Evolutionary conservation across 2,888 invertebrate species (phyloP), one percentile per base, ranked within the genome.

Genomic region (Sicus ferrugineus): DNA sequence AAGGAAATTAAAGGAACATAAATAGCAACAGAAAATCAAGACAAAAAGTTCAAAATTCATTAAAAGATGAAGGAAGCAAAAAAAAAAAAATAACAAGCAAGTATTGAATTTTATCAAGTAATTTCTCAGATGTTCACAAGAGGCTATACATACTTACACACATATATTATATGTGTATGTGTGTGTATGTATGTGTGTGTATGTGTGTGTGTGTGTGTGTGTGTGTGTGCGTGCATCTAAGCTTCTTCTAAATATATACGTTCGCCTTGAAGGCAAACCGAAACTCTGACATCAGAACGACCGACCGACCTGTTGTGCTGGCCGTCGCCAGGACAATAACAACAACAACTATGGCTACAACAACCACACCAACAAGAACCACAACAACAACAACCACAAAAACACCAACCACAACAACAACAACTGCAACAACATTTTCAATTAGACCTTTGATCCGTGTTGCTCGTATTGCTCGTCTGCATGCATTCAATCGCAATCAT

Each of bases 401-500:
- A 38, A 42, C 46, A 66, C 28, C 59, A 61, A 48, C 64, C 31
- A 31, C 59, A 67, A 68, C 52, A 66, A 69, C 70, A 70, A 62
- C 74, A 67, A 59, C 70, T 63, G 66, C 52, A 61, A 31, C 64
- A 58, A 59, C 66, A 66, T 19, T 73, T 73, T 70, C 73, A 73
- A 73, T 73, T 73, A 73, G 73, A 73, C 73, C 73, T 73, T 70
- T 73, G 73, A 73, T 70, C 72, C 66, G 46, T 42, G 67, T 46
- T 72, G 50, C 26, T 31, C 59, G 67, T 59, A 31, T 38, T 67
- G 31, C 30, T n/a, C 50, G 50, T 23, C 11, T 34, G 31, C 64
- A 9, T 30, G n/a, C 19, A 48, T 9, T 1, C 48, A 19, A 21
- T n/a, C 2, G 31, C 28, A 21, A 19, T 5, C 19, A n/a, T 26